Percentiles rank a stretch among this genome's conserved stretches.
These are phyloP conservation scores for Lingula anatina DNA, from an alignment of 2,888 invertebrate genomes.

Conservation along the genomic window DNA sequence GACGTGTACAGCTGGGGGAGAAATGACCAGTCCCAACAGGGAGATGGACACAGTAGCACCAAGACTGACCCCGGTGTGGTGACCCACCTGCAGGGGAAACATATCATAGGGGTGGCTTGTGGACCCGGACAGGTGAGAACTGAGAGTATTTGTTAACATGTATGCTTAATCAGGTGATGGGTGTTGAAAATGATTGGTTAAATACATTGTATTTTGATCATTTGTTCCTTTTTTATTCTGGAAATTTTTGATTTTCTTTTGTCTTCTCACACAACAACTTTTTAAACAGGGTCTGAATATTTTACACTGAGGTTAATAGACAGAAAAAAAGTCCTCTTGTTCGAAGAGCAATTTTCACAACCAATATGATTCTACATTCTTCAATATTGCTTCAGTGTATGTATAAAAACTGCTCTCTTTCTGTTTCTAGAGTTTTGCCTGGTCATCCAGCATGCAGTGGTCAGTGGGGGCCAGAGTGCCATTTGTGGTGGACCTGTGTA, in stretches of 20 bases:
- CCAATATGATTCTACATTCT: too few relatives aligned
- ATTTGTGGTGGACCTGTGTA: conserved; percentile 83
- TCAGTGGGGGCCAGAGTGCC: conserved; percentile 67
- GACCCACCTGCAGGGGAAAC: conserved; percentile 59
- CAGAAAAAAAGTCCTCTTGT: too few relatives aligned
- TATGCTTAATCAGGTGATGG: not conserved
- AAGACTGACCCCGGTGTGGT: conserved; percentile 57
- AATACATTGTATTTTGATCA: conserved; percentile 20
- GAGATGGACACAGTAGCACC: conserved; percentile 61
- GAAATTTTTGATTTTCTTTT: not conserved
- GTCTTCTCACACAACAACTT: not conserved
- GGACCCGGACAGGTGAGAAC: conserved; percentile 55
- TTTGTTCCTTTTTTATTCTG: not conserved
- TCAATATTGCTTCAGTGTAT: too few relatives aligned
- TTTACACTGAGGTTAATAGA: too few relatives aligned
- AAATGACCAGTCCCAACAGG: conserved; percentile 62
- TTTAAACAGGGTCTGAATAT: not conserved
- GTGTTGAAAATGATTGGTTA: conserved; percentile 14
- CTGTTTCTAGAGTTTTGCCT: conserved; percentile 50
- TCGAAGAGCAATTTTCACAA: too few relatives aligned
- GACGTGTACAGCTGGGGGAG: conserved; percentile 73
- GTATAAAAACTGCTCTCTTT: too few relatives aligned
- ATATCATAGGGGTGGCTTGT: conserved; percentile 57
- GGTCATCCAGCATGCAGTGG: conserved; percentile 52
- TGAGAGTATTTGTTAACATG: conserved; percentile 2